phyloP scores from a whole-genome alignment of 1,140 invertebrate genomes.

The Nephotettix cincticeps region DNA sequence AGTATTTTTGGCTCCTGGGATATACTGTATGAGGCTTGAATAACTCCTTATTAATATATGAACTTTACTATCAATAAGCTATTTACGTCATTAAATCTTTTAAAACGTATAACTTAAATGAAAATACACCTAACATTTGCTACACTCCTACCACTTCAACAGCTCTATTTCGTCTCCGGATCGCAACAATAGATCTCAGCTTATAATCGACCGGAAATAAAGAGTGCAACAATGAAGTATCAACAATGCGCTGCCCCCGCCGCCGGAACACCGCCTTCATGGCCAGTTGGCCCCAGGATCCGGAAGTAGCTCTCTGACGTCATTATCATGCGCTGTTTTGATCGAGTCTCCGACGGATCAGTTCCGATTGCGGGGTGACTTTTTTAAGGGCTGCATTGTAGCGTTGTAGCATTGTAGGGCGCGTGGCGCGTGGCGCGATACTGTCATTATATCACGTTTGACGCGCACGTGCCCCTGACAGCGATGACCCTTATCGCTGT shows the following conservation, averaged over 20 bases:
- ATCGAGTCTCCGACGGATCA: background rate
- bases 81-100: too few relatives aligned
- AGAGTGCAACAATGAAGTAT: constrained; percentile 14
- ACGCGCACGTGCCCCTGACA: too few relatives aligned
- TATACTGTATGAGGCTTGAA: too few relatives aligned
- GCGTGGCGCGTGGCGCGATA: background rate
- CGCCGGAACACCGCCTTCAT: constrained; percentile 16
- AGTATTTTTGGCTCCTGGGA: too few relatives aligned
- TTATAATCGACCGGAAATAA: constrained; percentile 13
- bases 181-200: background rate
- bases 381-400: constrained; percentile 3
- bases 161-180: too few relatives aligned
- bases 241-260: constrained; percentile 2
- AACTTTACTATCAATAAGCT: too few relatives aligned
- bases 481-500: too few relatives aligned
- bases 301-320: background rate
- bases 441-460: constrained; percentile 5
- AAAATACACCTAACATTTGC: too few relatives aligned
- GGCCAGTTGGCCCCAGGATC: constrained; percentile 7
- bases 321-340: constrained; percentile 6
- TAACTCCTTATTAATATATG: too few relatives aligned
- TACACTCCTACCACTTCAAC: too few relatives aligned
- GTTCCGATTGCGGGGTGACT: constrained; percentile 10
- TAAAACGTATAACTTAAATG: too few relatives aligned
- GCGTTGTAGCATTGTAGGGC: background rate